Evolutionary conservation across 2,888 invertebrate species (phyloP), one percentile per base, ranked within the genome.

Genomic region (Diplazon laetatorius): DNA sequence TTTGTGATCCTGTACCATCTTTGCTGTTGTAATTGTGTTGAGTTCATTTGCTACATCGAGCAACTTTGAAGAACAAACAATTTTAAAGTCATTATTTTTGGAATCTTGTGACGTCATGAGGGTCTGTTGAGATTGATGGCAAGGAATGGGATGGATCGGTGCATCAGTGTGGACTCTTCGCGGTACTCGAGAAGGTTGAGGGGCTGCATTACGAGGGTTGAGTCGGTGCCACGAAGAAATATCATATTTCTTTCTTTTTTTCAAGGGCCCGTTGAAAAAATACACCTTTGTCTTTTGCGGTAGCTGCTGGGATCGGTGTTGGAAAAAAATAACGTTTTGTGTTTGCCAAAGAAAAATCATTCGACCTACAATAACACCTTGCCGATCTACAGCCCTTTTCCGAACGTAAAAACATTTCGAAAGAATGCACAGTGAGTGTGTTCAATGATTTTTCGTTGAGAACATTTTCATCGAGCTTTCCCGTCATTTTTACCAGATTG

Each of bases 201-300:
- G 50, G 12, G 42, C 12, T 6, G 18, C 12, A 0, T 9, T 50
- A 42, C 16, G 39, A 10, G 39, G 55, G 30, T 37, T 25, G 30
- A 63, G 46, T 10, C 42, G 42, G 42, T n/a, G 37, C 57, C 48
- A 2, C 30, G 3, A n/a, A 48, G 35, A 66, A 75, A 78, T 68
- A 75, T 75, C 60, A 22, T 71, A 60, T 71, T 66, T 66, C 74
- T n/a, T 39, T 10, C 18, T 44, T 16, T 77, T 30, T 57, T n/a
- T n/a, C 8, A 30, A 30, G 18, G 10, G 35, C 16, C 16, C 73
- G 69, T 74, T 62, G 60, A 75, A 75, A 78, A 70, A 73, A 55
- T 20, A 39, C 16, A n/a, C 42, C 22, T 42, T 48, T 50, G 44
- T 60, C 37, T 66, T 52, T 16, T n/a, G 18, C 8, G 50, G 9